Evolutionary conservation across 2,113 vertebrate species (phyloP), one percentile per base, ranked within the genome.

Genomic region (Channa maculata): DNA sequence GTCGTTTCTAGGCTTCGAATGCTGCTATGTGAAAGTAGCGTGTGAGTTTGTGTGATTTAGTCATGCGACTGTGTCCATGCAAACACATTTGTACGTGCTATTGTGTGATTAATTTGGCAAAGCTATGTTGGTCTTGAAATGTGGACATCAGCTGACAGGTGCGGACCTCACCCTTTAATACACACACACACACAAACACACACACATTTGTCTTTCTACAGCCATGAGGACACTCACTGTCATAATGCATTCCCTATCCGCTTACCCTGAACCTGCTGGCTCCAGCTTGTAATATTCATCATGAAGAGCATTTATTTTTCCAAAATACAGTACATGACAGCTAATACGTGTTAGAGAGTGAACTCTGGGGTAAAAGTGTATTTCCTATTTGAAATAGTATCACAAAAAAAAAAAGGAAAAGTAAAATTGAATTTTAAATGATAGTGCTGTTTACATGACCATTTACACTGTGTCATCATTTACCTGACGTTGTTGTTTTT

Each of bases 71-170:
- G 66, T 78, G 45, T 44, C 15, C 5, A 8, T 9, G 4, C 46
- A 24, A 24, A 7, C 4, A 46, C 50, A 37, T 38, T 75, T 65
- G 54, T 61, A 52, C 72, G 57, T 67, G 72, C 57, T 48, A 76
- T 52, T 64, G 79, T 73, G 72, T 61, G 71, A 86, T 89, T 81
- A 86, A 85, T 54, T 77, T 53, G 68, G 49, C 75, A 74, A 43
- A 70, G 85, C 89, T 93, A 93, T 92, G 92, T 89, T 76, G 38
- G 90, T 92, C 82, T 69, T 77, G 85, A 86, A 84, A 92, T 91
- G 84, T 60, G 61, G 91, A 93, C 90, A 84, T 87, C 65, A 43
- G 80, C 79, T 79, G 88, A 85, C 92, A 94, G 92, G 86, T 94
- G 93, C 89, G 85, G 80, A 71, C 75, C 65, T 46, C 57, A 72